phyloP scores from a whole-genome alignment of 2,888 invertebrate genomes.

The Amblyjoppa fuscipennis region DNA sequence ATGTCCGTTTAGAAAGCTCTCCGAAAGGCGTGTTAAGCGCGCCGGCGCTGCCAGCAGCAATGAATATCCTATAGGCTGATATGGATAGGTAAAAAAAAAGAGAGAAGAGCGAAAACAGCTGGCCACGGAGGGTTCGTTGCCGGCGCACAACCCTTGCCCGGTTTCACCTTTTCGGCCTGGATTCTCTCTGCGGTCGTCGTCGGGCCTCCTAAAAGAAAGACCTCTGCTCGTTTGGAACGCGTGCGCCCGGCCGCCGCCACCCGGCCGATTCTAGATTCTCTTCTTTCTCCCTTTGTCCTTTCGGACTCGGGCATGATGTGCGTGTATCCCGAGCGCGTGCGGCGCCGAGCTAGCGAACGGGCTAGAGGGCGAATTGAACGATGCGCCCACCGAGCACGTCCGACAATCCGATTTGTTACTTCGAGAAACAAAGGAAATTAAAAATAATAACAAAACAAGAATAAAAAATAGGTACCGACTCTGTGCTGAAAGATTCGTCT shows the following conservation, averaged over 20 bases:
- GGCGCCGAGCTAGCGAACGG: background rate
- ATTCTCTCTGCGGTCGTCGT: constrained; percentile 38
- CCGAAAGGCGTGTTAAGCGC: background rate
- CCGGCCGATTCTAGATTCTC: constrained; percentile 30
- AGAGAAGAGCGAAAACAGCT: constrained; percentile 56
- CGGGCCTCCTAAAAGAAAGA: background rate
- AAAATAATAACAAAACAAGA: background rate
- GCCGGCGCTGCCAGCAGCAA: background rate
- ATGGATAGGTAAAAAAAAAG: constrained; percentile 7
- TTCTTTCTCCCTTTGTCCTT: constrained; percentile 38
- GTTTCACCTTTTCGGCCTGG: constrained; percentile 55
- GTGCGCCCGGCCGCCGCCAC: constrained; percentile 10
- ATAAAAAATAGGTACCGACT: background rate
- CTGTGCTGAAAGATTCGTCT: constrained; percentile 21
- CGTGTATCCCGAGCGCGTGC: constrained; percentile 11
- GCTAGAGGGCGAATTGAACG: constrained; percentile 12
- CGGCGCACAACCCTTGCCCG: constrained; percentile 55
- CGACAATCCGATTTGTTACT: constrained; percentile 50
- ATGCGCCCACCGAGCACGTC: constrained; percentile 27
- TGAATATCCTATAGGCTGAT: background rate
- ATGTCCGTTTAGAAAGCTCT: too few relatives aligned
- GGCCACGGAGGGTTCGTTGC: constrained; percentile 51
- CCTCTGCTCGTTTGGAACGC: constrained; percentile 10
- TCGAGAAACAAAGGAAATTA: constrained; percentile 28
- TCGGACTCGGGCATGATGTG: constrained; percentile 32